Evolutionary conservation across 1,140 invertebrate species (phyloP), one percentile per base, ranked within the genome.

Genomic region (Hylaeus volcanicus): DNA sequence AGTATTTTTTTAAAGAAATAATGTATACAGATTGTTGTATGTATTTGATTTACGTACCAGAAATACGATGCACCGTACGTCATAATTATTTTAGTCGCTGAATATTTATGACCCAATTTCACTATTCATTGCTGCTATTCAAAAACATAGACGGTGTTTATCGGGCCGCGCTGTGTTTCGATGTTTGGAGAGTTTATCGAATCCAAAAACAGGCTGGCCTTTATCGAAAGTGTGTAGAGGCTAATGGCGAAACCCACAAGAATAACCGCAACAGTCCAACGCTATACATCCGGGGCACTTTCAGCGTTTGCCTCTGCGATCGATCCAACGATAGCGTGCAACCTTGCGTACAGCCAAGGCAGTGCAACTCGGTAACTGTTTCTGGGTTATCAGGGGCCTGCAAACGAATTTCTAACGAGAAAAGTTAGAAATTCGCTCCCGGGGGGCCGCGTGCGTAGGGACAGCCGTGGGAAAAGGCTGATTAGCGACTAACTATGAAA

Each of bases 391-490:
- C 39, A 53, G 58, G 68, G 15, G 11, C 8, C 1, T 61, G 66
- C 75, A 51, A 78, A 53, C n/a, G 26, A 78, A 71, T 71, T 70
- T 71, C 37, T 58, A 63, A 78, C 58, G 56, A 39, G 66, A 41
- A 15, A 66, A 68, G 56, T 8, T 69, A 45, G 51, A 51, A 51
- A 51, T 14, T 14, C 12, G 14, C 6, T n/a, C 43, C 37, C 43
- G 41, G n/a, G 39, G 1, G 15, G 39, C 48, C 15, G 14, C 37
- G 9, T 8, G 39, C 39, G 1, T 9, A 5, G 12, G 15, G 15
- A 51, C 5, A 37, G 26, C 14, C 1, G 9, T 37, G 4, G n/a
- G 26, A 56, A 56, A 72, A 48, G 41, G 15, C 8, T 48, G 41
- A 41, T 56, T 56, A 60, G 14, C 14, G 53, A 55, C 41, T n/a